Evolutionary conservation across 2,113 vertebrate species (phyloP).

Genomic region (Meles meles): DNA sequence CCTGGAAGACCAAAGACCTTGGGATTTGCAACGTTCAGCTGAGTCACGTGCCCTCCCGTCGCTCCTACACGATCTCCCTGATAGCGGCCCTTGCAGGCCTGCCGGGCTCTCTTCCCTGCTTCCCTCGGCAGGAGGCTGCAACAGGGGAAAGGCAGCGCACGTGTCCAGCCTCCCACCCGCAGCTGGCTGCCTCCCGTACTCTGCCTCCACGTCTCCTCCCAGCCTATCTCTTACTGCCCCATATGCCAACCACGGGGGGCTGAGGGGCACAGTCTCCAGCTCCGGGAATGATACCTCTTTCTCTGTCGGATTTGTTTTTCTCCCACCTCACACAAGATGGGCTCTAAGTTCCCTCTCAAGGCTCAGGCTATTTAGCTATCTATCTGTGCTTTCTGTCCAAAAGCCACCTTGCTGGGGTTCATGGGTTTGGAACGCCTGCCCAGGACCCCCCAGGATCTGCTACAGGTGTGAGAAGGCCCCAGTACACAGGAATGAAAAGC

Average conservation of each 20-base stretch:
- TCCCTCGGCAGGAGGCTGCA: neutral
- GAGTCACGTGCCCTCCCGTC: neutral
- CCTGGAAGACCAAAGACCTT: neutral
- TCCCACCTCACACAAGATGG: neutral
- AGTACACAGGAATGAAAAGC: neutral
- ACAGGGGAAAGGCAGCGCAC: neutral
- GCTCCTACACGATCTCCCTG: neutral
- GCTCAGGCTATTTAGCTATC: neutral
- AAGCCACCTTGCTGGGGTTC: neutral
- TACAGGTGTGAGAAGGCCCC: neutral
- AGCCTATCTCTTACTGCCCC: neutral
- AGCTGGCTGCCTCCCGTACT: neutral
- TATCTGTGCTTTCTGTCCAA: neutral
- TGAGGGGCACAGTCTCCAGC: neutral
- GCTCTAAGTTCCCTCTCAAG: neutral
- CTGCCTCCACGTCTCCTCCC: neutral
- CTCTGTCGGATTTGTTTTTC: neutral
- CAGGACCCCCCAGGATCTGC: too few species aligned
- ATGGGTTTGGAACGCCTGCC: neutral
- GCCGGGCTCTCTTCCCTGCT: neutral
- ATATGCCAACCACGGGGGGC: neutral
- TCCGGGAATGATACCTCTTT: neutral
- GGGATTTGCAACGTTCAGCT: neutral
- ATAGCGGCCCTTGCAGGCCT: neutral
- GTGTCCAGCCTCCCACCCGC: neutral